Evolutionary conservation across 2,113 vertebrate species (phyloP).

Genomic region (Nibea coibor): DNA sequence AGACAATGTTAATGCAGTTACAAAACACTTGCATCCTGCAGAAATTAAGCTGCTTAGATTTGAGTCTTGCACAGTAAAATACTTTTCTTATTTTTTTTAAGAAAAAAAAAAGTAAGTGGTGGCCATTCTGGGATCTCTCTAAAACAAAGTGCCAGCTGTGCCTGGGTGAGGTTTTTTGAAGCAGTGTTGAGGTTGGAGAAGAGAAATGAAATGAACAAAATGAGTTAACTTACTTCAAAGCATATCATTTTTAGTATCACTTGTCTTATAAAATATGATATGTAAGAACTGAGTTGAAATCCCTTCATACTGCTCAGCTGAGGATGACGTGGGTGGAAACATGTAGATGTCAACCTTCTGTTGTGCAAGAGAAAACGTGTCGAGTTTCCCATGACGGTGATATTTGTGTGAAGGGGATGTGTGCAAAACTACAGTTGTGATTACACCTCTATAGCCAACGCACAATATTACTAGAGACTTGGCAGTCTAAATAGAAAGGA

Average conservation of each 20-base stretch:
- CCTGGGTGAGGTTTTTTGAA: background rate
- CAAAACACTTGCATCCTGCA: background rate
- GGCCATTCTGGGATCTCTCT: background rate
- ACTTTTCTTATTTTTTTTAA: background rate
- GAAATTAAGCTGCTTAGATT: background rate
- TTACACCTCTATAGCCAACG: background rate
- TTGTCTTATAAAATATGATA: background rate
- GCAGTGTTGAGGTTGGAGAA: background rate
- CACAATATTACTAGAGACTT: background rate
- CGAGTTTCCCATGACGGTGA: background rate
- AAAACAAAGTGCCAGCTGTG: constrained; percentile 34
- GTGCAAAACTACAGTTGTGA: background rate
- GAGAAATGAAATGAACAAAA: background rate
- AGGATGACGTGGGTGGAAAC: background rate
- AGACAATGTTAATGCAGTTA: background rate
- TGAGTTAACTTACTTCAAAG: background rate
- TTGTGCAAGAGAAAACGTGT: background rate
- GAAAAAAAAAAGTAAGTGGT: background rate
- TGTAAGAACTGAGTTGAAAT: background rate
- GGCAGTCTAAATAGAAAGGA: background rate
- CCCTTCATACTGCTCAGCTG: background rate
- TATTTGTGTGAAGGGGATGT: background rate
- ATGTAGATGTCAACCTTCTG: background rate
- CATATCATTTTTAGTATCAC: background rate
- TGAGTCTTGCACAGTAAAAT: background rate